phyloP scores from a whole-genome alignment of 1,140 invertebrate genomes.

The Glossosoma conforme region DNA sequence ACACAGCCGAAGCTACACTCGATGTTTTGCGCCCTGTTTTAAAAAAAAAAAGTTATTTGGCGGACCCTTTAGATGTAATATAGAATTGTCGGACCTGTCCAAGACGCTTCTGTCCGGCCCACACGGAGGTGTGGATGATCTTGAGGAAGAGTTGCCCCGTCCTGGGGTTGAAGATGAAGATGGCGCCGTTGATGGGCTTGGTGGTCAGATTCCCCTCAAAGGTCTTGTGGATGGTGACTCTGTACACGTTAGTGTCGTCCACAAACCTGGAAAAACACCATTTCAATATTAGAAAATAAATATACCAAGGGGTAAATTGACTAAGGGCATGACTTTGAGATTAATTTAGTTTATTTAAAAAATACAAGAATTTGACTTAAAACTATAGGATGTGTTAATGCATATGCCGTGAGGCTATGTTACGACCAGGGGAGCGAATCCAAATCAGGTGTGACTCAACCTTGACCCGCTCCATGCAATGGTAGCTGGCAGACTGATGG shows the following conservation, averaged over 20 bases:
- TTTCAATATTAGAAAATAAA: neutral
- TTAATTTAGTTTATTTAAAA: no score
- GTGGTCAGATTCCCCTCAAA: conserved; percentile 99
- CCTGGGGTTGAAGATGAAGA: conserved; percentile 99
- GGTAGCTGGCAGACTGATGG: no score
- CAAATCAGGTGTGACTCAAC: no score
- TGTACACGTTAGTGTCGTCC: conserved; percentile 98
- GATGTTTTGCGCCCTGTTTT: no score
- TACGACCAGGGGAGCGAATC: no score
- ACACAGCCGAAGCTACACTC: no score
- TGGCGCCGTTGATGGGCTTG: conserved; percentile 99
- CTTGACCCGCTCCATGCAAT: no score
- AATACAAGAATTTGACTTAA: no score
- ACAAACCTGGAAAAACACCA: conserved; percentile 71
- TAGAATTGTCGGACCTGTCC: conserved; percentile 54
- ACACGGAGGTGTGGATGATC: conserved; percentile 99
- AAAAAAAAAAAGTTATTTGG: no score
- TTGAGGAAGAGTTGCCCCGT: conserved; percentile 99
- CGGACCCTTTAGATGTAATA: no score
- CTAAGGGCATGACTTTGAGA: no score
- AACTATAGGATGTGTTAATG: conserved; percentile 1
- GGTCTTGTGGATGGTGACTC: conserved; percentile 99
- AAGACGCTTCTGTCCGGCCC: conserved; percentile 95
- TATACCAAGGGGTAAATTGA: conserved; percentile 8
- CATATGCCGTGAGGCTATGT: no score